These are phyloP conservation scores for Ormyrus rosae DNA, from an alignment of 2,888 invertebrate genomes.

Conservation along the genomic window DNA sequence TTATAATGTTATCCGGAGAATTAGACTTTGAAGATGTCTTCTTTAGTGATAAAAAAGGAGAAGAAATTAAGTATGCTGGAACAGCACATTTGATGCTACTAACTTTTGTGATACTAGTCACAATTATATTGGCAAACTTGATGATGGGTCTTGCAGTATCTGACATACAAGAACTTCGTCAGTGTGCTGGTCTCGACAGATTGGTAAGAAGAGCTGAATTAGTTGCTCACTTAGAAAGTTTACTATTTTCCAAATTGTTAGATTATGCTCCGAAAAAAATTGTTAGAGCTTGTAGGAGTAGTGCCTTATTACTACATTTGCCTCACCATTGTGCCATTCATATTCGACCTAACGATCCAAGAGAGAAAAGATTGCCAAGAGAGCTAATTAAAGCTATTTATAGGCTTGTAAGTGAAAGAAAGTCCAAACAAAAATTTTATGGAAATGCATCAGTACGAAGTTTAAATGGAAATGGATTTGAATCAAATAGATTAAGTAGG, in stretches of 20 bases:
- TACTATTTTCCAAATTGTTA: conserved; percentile 87
- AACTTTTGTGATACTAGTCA: conserved; percentile 86
- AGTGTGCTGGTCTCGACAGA: conserved; percentile 87
- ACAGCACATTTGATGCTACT: conserved; percentile 87
- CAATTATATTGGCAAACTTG: conserved; percentile 88
- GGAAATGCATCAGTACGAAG: conserved; percentile 55
- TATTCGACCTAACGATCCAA: conserved; percentile 88
- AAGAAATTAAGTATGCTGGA: conserved; percentile 80
- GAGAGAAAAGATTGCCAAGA: conserved; percentile 86
- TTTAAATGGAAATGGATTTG: conserved; percentile 53
- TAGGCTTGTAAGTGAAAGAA: conserved; percentile 84
- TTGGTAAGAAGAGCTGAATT: conserved; percentile 88
- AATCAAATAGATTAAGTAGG: conserved; percentile 61
- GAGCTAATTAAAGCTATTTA: conserved; percentile 86
- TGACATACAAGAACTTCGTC: conserved; percentile 88
- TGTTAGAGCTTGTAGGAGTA: conserved; percentile 82
- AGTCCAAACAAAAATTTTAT: conserved; percentile 68
- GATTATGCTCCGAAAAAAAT: conserved; percentile 82
- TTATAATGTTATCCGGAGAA: conserved; percentile 94
- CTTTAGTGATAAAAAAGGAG: conserved; percentile 76
- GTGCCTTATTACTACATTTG: conserved; percentile 86
- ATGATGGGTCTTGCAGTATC: conserved; percentile 91
- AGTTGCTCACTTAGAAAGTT: conserved; percentile 88
- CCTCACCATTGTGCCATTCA: conserved; percentile 85
- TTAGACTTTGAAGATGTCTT: conserved; percentile 91